phyloP scores from a whole-genome alignment of 2,113 vertebrate species.

The Mastomys natalensis region DNA sequence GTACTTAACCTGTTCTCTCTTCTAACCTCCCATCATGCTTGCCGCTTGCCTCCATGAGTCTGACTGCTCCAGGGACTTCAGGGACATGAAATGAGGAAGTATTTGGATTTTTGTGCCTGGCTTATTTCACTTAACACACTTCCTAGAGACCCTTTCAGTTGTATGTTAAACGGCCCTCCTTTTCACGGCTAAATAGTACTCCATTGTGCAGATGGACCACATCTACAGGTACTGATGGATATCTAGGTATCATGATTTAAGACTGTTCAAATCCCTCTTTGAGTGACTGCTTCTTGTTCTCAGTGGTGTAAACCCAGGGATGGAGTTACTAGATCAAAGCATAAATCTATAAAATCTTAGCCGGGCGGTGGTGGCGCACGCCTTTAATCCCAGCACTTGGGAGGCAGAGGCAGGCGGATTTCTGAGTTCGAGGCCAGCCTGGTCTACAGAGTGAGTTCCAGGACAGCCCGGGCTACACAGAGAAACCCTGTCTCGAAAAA shows the following conservation, averaged over 20 bases:
- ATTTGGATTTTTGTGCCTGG: not conserved
- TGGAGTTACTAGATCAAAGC: not conserved
- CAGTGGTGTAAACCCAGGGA: not conserved
- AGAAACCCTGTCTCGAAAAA: too few species aligned
- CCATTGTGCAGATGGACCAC: accelerated
- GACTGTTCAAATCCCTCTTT: not conserved
- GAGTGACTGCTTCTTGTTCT: not conserved
- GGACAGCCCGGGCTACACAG: too few species aligned
- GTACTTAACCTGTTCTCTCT: not conserved
- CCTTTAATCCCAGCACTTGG: too few species aligned
- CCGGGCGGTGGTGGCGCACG: too few species aligned
- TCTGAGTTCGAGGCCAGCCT: too few species aligned
- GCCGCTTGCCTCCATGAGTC: not conserved
- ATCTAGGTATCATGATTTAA: not conserved
- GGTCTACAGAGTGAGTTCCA: too few species aligned
- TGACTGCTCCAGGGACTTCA: not conserved
- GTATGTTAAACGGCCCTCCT: not conserved
- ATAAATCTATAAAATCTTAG: not conserved
- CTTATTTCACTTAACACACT: not conserved
- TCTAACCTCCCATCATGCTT: not conserved
- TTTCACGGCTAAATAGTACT: not conserved
- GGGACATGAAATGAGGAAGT: too few species aligned
- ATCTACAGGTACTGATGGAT: accelerated
- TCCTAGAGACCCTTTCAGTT: not conserved
- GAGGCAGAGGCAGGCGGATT: too few species aligned